Conservation (phyloP, 2,797 vertebrate species). For the Sebastes diaconus region DNA sequence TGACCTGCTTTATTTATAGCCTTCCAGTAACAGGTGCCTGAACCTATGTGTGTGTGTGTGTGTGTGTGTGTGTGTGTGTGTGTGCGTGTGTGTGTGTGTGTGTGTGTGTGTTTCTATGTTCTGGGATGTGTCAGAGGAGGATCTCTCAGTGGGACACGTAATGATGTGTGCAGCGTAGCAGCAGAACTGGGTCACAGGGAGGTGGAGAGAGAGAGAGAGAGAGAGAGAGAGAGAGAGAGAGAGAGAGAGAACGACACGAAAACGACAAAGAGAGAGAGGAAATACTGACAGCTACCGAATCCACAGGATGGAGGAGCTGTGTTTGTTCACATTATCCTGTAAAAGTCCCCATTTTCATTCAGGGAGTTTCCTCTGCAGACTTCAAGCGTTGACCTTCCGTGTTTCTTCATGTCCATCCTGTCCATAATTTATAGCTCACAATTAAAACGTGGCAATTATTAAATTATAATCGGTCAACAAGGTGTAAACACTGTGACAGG, state of each 20-base stretch:
- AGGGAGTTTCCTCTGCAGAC: neutral
- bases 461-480: neutral
- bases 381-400: neutral
- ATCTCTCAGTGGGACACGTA: conserved; percentile 68
- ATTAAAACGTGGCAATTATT: neutral
- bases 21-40: conserved; percentile 52
- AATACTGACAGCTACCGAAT: conserved; percentile 32
- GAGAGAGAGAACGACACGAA: neutral
- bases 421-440: neutral
- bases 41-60: conserved; percentile 5
- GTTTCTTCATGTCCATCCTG: neutral
- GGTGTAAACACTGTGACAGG: neutral
- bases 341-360: neutral
- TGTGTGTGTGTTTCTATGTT: conserved; percentile 23
- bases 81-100: neutral
- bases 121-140: conserved; percentile 60
- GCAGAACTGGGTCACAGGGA: conserved; percentile 78
- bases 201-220: conserved; percentile 33
- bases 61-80: neutral
- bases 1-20: conserved; percentile 63
- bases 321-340: conserved; percentile 8
- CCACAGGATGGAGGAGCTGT: conserved; percentile 24
- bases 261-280: conserved; percentile 18
- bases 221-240: neutral
- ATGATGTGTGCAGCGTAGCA: conserved; percentile 74